phyloP scores from a whole-genome alignment of 2,888 invertebrate species.

The Trichopria drosophilae region DNA sequence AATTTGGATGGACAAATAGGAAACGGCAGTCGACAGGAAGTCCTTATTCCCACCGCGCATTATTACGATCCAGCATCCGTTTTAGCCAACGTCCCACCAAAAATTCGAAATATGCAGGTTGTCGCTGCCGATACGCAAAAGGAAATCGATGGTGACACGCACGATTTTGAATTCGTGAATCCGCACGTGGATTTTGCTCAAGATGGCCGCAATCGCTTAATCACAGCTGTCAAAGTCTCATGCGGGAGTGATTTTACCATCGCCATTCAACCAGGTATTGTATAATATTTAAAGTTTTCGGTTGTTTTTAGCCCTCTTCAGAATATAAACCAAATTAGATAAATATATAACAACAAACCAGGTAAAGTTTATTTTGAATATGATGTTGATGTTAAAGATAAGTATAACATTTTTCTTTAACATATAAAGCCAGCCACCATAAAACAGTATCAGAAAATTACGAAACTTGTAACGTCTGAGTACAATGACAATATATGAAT shows the following conservation, averaged over 20 bases:
- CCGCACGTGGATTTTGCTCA: constrained; percentile 37
- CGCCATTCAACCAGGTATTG: constrained; percentile 61
- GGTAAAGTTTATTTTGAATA: too few species aligned
- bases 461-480: too few species aligned
- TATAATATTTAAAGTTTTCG: too few species aligned
- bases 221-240: constrained; percentile 59
- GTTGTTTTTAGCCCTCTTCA: too few species aligned
- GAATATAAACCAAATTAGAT: too few species aligned
- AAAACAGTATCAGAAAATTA: too few species aligned
- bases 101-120: constrained; percentile 27
- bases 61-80: constrained; percentile 57
- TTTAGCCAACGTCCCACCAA: constrained; percentile 46
- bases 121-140: constrained; percentile 14
- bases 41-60: constrained; percentile 63
- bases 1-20: constrained; percentile 90
- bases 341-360: too few species aligned
- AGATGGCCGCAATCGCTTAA: constrained; percentile 47
- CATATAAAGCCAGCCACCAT: too few species aligned
- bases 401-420: too few species aligned
- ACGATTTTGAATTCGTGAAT: constrained; percentile 13
- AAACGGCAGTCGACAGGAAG: constrained; percentile 68
- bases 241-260: constrained; percentile 81
- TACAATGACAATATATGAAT: too few species aligned
- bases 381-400: too few species aligned
- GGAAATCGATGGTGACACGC: constrained; percentile 8